Evolutionary conservation across 2,888 invertebrate genomes (phyloP).

Genomic region (Caenorhabditis doughertyi): DNA sequence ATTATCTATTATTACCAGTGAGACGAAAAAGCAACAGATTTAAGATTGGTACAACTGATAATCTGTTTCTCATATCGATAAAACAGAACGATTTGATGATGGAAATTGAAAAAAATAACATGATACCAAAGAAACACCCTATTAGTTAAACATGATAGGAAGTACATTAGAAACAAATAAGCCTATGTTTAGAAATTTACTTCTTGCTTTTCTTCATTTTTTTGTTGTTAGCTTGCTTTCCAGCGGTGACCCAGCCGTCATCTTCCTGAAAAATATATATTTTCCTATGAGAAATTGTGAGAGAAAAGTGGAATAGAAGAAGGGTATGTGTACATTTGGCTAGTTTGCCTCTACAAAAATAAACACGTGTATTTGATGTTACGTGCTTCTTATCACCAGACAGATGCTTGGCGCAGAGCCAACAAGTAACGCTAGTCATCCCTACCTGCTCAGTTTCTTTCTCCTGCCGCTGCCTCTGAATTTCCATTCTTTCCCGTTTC

Average conservation of each 20-base stretch:
- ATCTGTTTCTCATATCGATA: background rate
- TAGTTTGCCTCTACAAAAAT: conserved; percentile 48
- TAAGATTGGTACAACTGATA: background rate
- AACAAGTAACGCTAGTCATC: background rate
- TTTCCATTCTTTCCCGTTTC: conserved; percentile 43
- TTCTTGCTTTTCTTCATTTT: conserved; percentile 54
- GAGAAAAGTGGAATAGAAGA: background rate
- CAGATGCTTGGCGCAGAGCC: conserved; percentile 49
- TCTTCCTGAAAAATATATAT: conserved; percentile 44
- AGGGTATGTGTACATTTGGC: conserved; percentile 42
- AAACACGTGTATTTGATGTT: conserved; percentile 59
- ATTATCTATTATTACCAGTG: conserved; percentile 35
- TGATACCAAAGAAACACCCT: background rate
- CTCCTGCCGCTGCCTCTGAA: conserved; percentile 3
- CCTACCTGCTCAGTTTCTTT: conserved; percentile 34
- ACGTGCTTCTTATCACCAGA: conserved; percentile 57
- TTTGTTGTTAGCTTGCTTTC: conserved; percentile 45
- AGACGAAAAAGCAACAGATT: conserved; percentile 4
- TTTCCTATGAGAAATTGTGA: too few species aligned
- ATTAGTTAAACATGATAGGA: conserved; percentile 13
- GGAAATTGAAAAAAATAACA: conserved; percentile 1
- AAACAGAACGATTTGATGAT: conserved; percentile 23
- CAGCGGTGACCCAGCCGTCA: conserved; percentile 56
- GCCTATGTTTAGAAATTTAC: conserved; percentile 9
- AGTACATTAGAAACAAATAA: background rate